Base-by-base conservation (phyloP, 2,888 invertebrate species). In the Heliconius aoede region DNA sequence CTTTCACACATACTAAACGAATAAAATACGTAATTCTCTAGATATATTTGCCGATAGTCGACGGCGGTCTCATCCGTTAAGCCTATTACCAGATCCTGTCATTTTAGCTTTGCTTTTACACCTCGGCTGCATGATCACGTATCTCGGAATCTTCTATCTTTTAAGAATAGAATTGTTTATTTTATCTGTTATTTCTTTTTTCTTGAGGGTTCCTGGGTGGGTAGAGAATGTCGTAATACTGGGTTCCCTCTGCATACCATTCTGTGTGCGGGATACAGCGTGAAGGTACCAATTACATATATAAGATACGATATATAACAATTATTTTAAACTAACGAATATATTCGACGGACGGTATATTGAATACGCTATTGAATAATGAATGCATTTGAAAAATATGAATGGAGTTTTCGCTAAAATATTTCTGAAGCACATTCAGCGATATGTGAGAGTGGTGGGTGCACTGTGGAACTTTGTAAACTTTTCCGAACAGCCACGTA, bases 401-500 rank as follows among this genome's bases (percentile, higher is more conserved):
- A 71, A 71, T 71, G 30, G 30, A 24, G 32, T 55, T 32, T 71
- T n/a, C 15, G 15, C 58, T 62, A 51, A 75, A 75, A 69, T 62
- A 69, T 69, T 75, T 61, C 61, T 61, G 62, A 74, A 75, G 61
- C 69, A 46, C 40, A 74, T 74, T 74, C 76, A 76, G 71, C 51
- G 65, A 76, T 76, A 76, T 72, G 71, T 67, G 72, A 58, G 51
- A 78, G 78, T 76, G 76, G 73, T 51, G 74, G 55, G 68, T 40
- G 68, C 72, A 67, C 73, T 76, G 36, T 26, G 46, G 71, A 67
- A 76, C 76, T 73, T 76, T 67, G 76, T 55, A 60, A 76, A 72
- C 72, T 76, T 76, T 61, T 28, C 55, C 72, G 78, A 64, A 40
- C 71, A 28, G 68, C 74, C 74, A 72, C 67, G 76, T 74, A 72